Evolutionary conservation across 2,797 vertebrate species (phyloP), one percentile per base, ranked within the genome.

Genomic region (Cyprinella venusta): DNA sequence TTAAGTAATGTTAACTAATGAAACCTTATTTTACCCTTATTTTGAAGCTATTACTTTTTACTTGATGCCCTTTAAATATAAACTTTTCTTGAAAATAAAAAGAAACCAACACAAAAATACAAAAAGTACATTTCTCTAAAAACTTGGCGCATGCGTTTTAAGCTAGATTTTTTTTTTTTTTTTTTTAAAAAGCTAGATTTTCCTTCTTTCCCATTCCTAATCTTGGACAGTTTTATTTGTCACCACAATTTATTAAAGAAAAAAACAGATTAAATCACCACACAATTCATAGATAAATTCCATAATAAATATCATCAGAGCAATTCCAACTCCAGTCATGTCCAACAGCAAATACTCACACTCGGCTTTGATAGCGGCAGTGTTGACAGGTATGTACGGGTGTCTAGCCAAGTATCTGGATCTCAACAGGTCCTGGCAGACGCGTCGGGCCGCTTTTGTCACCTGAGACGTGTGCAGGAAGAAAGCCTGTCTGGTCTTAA

Each of bases 401-500:
- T 99, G 98, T 74, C 97, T 91, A 67, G 96, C 98, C 12, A 98
- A 93, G 0, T 94, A 96, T 86, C 93, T 95, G 0, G 97, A 97
- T 82, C 94, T 95, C 89, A 99, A 92, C 86, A 99, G 96, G 92
- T 99, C 98, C 21, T 96, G 95, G 92, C 98, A 99, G 84, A 98
- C 85, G 65, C 96, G 96, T 21, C 98, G 95, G 6, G 97, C 97
- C 45, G 96, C 92, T 83, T 95, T 94, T 0, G 98, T 98, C 91
- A 97, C 89, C 78, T 94, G 94, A 69, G 96, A 97, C 71, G 98
- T 98, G 88, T 97, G 96, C 85, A 99, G 95, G 92, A 95, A 98
- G 90, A 99, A 99, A 36, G 98, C 98, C 93, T 99, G 98, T 38
- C 97, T 91, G 12, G 98, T 99, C 93, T 99, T 99, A 93, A 99